Conservation (phyloP, 2,888 invertebrate genomes). For the Lycia hirtaria region DNA sequence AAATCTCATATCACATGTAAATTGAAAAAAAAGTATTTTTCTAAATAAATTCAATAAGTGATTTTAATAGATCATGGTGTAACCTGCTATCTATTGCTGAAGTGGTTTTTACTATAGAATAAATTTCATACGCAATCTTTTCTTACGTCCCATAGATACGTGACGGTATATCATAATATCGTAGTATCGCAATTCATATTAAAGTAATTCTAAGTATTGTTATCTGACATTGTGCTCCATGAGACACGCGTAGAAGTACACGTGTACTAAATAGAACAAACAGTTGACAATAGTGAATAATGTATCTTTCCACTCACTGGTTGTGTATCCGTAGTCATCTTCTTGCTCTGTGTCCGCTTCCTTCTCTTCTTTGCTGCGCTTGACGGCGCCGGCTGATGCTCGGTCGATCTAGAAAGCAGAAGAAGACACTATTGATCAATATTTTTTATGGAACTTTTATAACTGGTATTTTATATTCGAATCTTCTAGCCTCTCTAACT, state of each 20-base stretch:
- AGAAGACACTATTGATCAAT: constrained; percentile 3
- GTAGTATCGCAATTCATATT: background rate
- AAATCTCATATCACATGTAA: too few species aligned
- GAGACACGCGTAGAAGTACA: constrained; percentile 75
- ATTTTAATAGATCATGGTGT: too few species aligned
- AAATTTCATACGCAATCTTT: too few species aligned
- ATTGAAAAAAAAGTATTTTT: too few species aligned
- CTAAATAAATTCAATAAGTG: too few species aligned
- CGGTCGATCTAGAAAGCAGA: constrained; percentile 90
- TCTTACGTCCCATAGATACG: too few species aligned
- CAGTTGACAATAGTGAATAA: constrained; percentile 76
- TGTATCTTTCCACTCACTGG: constrained; percentile 90
- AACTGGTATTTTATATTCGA: too few species aligned
- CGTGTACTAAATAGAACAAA: constrained; percentile 71
- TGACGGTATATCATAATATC: background rate
- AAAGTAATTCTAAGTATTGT: background rate
- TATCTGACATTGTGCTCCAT: constrained; percentile 59
- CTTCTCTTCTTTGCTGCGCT: constrained; percentile 90
- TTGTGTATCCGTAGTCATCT: constrained; percentile 97
- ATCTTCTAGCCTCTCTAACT: too few species aligned
- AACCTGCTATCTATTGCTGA: too few species aligned
- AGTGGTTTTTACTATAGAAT: too few species aligned
- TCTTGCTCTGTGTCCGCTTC: constrained; percentile 93
- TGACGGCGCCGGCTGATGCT: constrained; percentile 94
- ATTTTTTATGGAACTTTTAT: too few species aligned